A percentile compares a stretch with the other conserved stretches of the same genome.
phyloP scores from a whole-genome alignment of 2,888 invertebrate species.

The Augiades crinisus region DNA sequence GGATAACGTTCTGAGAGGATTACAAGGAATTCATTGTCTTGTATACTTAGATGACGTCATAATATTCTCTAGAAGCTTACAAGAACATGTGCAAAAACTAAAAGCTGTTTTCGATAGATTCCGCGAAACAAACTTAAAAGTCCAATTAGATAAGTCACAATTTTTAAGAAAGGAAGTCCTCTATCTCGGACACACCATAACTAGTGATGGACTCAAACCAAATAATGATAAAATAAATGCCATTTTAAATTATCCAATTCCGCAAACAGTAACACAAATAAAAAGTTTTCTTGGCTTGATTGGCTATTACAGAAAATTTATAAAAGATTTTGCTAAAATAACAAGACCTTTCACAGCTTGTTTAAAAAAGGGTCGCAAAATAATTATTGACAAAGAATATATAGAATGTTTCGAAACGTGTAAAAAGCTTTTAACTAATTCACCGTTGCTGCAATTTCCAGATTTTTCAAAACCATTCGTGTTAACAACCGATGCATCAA shows the following conservation, averaged over 20 bases:
- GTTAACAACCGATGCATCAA: conserved; percentile 26
- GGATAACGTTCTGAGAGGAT: conserved; percentile 45
- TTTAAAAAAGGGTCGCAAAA: conserved; percentile 32
- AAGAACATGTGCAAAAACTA: conserved; percentile 33
- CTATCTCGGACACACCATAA: conserved; percentile 33
- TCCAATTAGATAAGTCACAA: conserved; percentile 34
- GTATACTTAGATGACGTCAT: conserved; percentile 50
- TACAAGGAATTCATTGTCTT: conserved; percentile 43
- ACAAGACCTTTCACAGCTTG: conserved; percentile 37
- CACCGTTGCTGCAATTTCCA: conserved; percentile 15
- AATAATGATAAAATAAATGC: conserved; percentile 36
- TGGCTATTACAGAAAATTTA: conserved; percentile 50
- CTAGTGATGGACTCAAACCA: conserved; percentile 24
- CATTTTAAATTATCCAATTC: conserved; percentile 36
- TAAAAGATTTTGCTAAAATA: conserved; percentile 32
- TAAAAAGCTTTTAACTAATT: conserved; percentile 35
- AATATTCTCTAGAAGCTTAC: conserved; percentile 36
- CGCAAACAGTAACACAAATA: conserved; percentile 34
- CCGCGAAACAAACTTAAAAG: conserved; percentile 33
- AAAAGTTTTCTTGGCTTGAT: conserved; percentile 47
- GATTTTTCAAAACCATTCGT: conserved; percentile 1
- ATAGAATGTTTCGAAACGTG: conserved; percentile 29
- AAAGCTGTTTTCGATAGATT: conserved; percentile 33
- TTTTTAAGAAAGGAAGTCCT: conserved; percentile 34
- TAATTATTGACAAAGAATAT: conserved; percentile 25